phyloP scores from a whole-genome alignment of 2,888 invertebrate species.

The Tyria jacobaeae region DNA sequence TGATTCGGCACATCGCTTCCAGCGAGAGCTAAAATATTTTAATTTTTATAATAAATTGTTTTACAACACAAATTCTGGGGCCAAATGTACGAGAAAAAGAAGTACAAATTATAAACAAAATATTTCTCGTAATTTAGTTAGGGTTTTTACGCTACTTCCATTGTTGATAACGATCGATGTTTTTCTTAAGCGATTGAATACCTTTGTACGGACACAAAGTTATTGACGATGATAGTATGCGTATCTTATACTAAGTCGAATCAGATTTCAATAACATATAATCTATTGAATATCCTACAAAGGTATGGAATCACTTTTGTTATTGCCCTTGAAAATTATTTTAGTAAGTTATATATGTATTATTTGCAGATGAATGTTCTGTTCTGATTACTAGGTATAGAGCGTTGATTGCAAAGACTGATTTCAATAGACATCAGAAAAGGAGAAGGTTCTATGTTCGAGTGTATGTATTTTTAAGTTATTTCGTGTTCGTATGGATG shows the following conservation, averaged over 20 bases:
- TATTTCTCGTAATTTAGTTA: slow-evolving; percentile 78
- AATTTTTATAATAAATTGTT: slow-evolving; percentile 50
- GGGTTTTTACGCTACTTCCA: slow-evolving; percentile 63
- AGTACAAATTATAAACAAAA: slow-evolving; percentile 79
- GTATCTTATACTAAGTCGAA: no score
- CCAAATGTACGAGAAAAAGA: slow-evolving; percentile 79
- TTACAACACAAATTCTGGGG: slow-evolving; percentile 77
- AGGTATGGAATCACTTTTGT: slow-evolving; percentile 31
- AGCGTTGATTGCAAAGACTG: slow-evolving; percentile 5
- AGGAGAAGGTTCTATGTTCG: no score
- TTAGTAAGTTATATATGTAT: slow-evolving; percentile 12
- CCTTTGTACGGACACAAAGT: no score
- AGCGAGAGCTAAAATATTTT: slow-evolving; percentile 36
- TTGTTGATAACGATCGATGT: slow-evolving; percentile 51
- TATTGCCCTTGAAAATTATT: slow-evolving; percentile 19
- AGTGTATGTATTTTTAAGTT: neutral
- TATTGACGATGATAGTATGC: no score
- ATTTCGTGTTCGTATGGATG: neutral
- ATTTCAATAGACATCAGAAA: no score
- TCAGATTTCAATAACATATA: slow-evolving; percentile 18
- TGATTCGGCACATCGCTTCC: slow-evolving; percentile 29
- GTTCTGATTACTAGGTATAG: slow-evolving; percentile 2
- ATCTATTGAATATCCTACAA: slow-evolving; percentile 13
- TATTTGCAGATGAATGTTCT: neutral
- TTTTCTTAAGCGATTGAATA: slow-evolving; percentile 38